Evolutionary conservation across 2,888 invertebrate species (phyloP).

Genomic region (Tetrapedia diversipes): DNA sequence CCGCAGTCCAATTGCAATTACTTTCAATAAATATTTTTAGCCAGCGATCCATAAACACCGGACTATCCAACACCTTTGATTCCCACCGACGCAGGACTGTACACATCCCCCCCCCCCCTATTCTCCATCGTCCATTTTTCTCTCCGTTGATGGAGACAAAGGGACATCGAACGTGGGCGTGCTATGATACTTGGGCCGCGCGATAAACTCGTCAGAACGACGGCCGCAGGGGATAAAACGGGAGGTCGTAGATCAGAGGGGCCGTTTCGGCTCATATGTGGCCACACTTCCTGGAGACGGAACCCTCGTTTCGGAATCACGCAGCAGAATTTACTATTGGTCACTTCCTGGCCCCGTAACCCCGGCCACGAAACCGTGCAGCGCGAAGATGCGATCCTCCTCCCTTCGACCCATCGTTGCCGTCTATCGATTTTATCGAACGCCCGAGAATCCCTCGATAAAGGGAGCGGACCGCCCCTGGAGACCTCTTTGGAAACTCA

Average conservation of each 20-base stretch:
- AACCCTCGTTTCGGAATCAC: constrained; percentile 49
- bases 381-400: constrained; percentile 14
- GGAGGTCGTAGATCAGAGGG: constrained; percentile 41
- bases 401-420: too few species aligned
- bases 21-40: too few species aligned
- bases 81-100: too few species aligned
- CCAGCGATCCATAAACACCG: too few species aligned
- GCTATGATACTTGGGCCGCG: constrained; percentile 6
- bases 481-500: constrained; percentile 14
- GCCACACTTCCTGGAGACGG: constrained; percentile 47
- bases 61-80: too few species aligned
- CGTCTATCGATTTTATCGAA: constrained; percentile 32
- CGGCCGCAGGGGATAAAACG: constrained; percentile 12
- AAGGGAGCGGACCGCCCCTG: neutral
- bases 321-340: constrained; percentile 60
- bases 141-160: constrained; percentile 18
- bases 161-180: neutral
- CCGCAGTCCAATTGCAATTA: too few species aligned
- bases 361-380: neutral
- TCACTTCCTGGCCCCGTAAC: constrained; percentile 49
- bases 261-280: constrained; percentile 44
- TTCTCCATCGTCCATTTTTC: too few species aligned
- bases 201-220: constrained; percentile 52
- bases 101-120: too few species aligned
- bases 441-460: neutral